Evolutionary conservation across 2,888 invertebrate species (phyloP).

Genomic region (Melinaea menophilus): DNA sequence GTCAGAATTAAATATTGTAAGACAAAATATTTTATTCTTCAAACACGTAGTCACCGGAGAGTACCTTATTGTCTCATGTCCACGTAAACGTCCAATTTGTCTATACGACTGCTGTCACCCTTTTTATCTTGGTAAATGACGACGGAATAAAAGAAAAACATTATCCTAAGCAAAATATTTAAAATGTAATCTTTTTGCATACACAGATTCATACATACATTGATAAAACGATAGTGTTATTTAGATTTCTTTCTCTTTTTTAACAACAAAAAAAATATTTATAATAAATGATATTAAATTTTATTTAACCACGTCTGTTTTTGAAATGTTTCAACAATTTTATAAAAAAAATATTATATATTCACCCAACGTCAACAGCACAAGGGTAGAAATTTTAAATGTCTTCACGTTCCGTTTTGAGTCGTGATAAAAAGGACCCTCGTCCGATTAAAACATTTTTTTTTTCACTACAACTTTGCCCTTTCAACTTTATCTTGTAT

Average conservation of each 20-base stretch:
- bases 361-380: constrained; percentile 31
- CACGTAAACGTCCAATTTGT: constrained; percentile 56
- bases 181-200: neutral
- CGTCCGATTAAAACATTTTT: constrained; percentile 31
- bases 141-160: constrained; percentile 35
- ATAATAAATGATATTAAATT: neutral
- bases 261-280: too few relatives aligned
- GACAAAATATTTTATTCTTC: neutral
- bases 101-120: constrained; percentile 50
- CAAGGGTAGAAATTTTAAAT: constrained; percentile 52
- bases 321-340: constrained; percentile 12
- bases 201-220: too few relatives aligned
- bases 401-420: constrained; percentile 41
- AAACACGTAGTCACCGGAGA: constrained; percentile 8
- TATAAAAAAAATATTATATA: constrained; percentile 21
- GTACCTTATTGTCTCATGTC: constrained; percentile 56
- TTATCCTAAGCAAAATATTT: neutral
- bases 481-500: neutral
- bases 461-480: neutral
- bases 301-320: constrained; percentile 1
- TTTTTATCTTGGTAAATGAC: constrained; percentile 52
- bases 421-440: constrained; percentile 53
- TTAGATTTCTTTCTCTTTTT: too few relatives aligned
- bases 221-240: too few relatives aligned
- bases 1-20: neutral